phyloP scores from a whole-genome alignment of 1,140 invertebrate species.

The Trachymyrmex cornetzi region DNA sequence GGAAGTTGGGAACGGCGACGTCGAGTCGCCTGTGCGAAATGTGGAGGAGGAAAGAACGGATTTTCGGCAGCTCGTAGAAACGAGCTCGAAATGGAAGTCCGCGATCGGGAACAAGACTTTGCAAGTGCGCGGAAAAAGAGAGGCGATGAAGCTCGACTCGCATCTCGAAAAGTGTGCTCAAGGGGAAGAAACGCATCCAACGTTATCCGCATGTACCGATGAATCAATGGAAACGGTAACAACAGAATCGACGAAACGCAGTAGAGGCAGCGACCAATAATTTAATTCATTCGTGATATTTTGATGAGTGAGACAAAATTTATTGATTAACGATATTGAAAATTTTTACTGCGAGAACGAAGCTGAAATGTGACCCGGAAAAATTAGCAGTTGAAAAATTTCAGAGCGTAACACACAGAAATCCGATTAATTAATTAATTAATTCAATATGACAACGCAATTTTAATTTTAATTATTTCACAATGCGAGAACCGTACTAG shows the following conservation, averaged over 20 bases:
- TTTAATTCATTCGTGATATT: conserved; percentile 23
- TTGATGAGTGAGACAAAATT: background rate
- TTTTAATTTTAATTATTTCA: conserved; percentile 32
- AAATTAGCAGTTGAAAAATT: background rate
- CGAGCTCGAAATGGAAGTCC: conserved; percentile 11
- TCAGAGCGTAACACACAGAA: background rate
- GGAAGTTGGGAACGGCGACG: background rate
- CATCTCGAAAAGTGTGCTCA: conserved; percentile 5
- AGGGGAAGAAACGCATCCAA: background rate
- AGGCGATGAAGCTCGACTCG: background rate
- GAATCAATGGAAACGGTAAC: background rate
- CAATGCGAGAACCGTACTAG: background rate
- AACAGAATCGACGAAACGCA: background rate
- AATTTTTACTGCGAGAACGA: background rate
- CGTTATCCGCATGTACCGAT: background rate
- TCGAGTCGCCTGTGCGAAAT: conserved; percentile 15
- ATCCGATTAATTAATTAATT: conserved; percentile 19
- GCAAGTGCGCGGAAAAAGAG: background rate
- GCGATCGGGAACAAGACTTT: conserved; percentile 1
- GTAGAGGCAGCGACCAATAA: conserved; percentile 5
- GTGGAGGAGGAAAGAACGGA: conserved; percentile 12
- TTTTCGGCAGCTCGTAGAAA: conserved; percentile 45
- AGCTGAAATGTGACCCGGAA: background rate
- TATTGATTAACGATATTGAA: background rate
- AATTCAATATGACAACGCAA: background rate